phyloP scores from a whole-genome alignment of 2,888 invertebrate species.

The Leucophora obtusa region DNA sequence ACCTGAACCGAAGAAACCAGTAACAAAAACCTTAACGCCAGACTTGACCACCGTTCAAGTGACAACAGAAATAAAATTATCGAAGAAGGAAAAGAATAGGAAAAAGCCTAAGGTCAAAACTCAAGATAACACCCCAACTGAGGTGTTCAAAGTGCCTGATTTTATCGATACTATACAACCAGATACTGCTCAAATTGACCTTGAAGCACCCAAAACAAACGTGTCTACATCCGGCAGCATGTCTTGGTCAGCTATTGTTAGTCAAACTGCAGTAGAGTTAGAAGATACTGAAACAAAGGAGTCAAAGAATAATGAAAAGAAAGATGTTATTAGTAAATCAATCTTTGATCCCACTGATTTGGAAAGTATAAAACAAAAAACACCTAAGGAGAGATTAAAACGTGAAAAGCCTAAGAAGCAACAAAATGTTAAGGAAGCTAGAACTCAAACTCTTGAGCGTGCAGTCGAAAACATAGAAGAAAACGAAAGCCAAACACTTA shows the following conservation, averaged over 20 bases:
- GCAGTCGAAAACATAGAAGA: not conserved
- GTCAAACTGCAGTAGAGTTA: conserved; percentile 46
- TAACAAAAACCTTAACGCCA: not conserved
- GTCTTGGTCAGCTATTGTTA: conserved; percentile 66
- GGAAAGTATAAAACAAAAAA: conserved; percentile 18
- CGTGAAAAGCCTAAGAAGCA: conserved; percentile 46
- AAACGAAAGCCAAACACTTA: not conserved
- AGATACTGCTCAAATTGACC: not conserved
- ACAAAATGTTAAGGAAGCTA: conserved; percentile 1
- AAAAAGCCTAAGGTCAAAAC: not conserved
- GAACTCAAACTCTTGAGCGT: conserved; percentile 1
- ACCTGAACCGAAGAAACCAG: not conserved
- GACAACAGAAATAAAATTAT: not conserved
- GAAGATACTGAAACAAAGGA: not conserved
- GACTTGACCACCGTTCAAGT: not conserved
- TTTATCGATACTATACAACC: not conserved
- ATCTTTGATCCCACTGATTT: not conserved
- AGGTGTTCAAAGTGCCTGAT: not conserved
- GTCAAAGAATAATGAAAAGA: not conserved
- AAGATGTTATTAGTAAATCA: conserved; percentile 18
- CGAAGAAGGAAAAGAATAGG: not conserved
- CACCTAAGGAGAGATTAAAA: conserved; percentile 26
- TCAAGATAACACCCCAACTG: not conserved
- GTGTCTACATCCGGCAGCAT: conserved; percentile 20
- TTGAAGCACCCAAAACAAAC: not conserved